A percentile compares a stretch with the other conserved stretches of the same genome.
Conservation (phyloP, 2,797 vertebrate species). For the Labeo calbasu region DNA sequence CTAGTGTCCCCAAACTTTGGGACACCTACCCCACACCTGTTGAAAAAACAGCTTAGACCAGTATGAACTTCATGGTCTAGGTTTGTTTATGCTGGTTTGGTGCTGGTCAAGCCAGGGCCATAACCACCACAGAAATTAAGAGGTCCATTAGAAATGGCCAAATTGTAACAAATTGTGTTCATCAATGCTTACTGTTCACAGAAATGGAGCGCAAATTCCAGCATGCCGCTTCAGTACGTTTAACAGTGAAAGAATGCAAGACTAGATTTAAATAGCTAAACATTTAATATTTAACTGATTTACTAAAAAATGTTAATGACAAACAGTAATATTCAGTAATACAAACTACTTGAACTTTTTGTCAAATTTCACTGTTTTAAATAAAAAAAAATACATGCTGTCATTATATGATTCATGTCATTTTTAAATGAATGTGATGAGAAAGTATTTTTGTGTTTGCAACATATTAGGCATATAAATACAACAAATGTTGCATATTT, state of each 20-base stretch:
- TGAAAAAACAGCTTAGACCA: constrained; percentile 24
- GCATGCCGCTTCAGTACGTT: not conserved
- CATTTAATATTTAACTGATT: not conserved
- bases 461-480: not conserved
- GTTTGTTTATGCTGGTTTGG: not conserved
- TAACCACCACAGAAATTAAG: not conserved
- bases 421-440: not conserved
- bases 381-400: not conserved
- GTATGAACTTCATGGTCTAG: not conserved
- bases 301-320: not conserved
- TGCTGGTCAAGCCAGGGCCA: not conserved
- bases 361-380: not conserved
- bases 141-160: no score
- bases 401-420: not conserved
- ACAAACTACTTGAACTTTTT: not conserved
- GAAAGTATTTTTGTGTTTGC: not conserved
- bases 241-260: not conserved
- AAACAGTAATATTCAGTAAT: not conserved
- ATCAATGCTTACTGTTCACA: not conserved
- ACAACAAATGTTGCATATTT: no score
- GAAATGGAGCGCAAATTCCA: not conserved
- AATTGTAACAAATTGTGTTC: not conserved
- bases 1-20: not conserved
- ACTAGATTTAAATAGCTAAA: not conserved
- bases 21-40: not conserved